A percentile compares a stretch with the other conserved stretches of the same genome.
Conservation (phyloP, 1,140 invertebrate genomes). For the Brachionus sp. region DNA sequence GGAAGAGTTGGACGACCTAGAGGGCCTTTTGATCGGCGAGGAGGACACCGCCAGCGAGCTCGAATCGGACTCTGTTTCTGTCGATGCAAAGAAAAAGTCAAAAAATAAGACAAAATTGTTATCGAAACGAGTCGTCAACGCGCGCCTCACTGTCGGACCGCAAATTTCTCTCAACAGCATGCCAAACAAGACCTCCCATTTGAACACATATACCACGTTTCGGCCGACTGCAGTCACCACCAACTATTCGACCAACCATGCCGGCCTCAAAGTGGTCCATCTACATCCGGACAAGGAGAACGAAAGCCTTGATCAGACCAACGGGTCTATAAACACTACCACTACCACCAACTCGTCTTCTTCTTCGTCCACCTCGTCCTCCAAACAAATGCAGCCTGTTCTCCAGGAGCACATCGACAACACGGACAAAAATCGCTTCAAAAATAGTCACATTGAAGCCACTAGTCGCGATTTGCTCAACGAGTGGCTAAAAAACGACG, state of each 20-base stretch:
- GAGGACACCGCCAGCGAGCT: constrained; percentile 15
- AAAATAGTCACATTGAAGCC: constrained; percentile 28
- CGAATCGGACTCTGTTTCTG: neutral
- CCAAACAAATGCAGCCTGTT: neutral
- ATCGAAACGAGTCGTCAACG: neutral
- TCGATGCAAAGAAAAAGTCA: neutral
- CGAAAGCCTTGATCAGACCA: constrained; percentile 13
- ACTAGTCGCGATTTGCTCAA: constrained; percentile 37
- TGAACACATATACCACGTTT: constrained; percentile 38
- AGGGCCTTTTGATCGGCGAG: constrained; percentile 23
- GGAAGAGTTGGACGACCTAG: constrained; percentile 21
- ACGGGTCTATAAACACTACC: constrained; percentile 10
- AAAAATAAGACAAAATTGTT: constrained; percentile 11
- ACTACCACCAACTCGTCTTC: constrained; percentile 23
- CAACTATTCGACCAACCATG: constrained; percentile 19
- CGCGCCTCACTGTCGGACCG: neutral
- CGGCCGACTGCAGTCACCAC: constrained; percentile 38
- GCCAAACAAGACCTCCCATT: neutral
- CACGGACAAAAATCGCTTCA: constrained; percentile 7
- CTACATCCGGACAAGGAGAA: constrained; percentile 16
- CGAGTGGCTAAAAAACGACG: constrained; percentile 22
- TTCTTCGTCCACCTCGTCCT: constrained; percentile 23
- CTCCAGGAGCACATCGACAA: neutral
- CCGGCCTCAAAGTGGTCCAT: constrained; percentile 1
- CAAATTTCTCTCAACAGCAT: neutral